Base-by-base conservation (phyloP, 30 jellyfish, hydroid and myxozoan species). In the Euphysa ruthae region DNA sequence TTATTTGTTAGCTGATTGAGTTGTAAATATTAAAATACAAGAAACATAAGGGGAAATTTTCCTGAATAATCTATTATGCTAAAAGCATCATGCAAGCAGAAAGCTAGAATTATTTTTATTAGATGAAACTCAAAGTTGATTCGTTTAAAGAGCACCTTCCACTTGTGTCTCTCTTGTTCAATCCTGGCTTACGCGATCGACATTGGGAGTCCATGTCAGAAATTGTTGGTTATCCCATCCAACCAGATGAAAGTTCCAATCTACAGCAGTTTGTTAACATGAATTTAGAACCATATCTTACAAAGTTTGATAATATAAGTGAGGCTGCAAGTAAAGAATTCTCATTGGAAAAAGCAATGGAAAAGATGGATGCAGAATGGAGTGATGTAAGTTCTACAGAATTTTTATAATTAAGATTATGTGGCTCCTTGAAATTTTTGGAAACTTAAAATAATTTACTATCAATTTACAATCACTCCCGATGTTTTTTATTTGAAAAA, bases 121-220 rank as follows among this genome's bases (percentile, higher is more conserved):
- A 89, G 98, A 63, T 89, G 91, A 89, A 89, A 58, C 58, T 58
- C 29, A 79, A 71, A 52, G 98, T 89, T 18, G 98, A 89, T 34
- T 92, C 93, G 33, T 89, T 89, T 86, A 89, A 89, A 55, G 98
- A 89, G 43, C 94, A 89, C 57, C 70, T 89, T 14, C 98, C 98
- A 2, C 83, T 89, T 10, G 95, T 89, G 13, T 65, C 80, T 12
- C 83, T 89, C 27, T 66, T 89, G 19, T 89, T 89, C 74, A 89
- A 89, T 69, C 98, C 98, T 35, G 98, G 98, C 16, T 72, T 89
- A 29, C 76, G 98, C 16, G 98, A 89, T 33, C 98, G 98, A 16
- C 98, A 89, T 70, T 89, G 98, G 98, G 98, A 89, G n/a, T 29
- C 79, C 43, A 89, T 89, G 95, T 89, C 98, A 4, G 98, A 89